A percentile compares a stretch with the other conserved stretches of the same genome.
These are phyloP conservation scores for Magallana nippona DNA, from an alignment of 2,888 invertebrate species.

Conservation along the genomic window DNA sequence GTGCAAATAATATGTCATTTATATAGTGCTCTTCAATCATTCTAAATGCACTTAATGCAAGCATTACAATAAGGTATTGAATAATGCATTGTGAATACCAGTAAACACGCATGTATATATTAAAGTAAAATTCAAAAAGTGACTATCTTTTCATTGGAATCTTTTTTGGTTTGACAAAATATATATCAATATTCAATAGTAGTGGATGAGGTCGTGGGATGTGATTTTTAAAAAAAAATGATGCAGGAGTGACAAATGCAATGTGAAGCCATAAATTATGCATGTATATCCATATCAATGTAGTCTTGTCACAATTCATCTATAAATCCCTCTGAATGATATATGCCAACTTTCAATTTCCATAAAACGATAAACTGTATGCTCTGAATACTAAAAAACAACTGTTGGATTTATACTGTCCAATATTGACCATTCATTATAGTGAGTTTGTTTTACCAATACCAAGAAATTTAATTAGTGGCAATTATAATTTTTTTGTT, in stretches of 20 bases:
- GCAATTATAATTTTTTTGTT: background rate
- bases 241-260: background rate
- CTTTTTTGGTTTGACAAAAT: too few relatives aligned
- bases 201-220: too few relatives aligned
- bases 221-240: too few relatives aligned
- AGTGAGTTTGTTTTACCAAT: background rate
- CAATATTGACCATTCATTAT: background rate
- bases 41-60: background rate
- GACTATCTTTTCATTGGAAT: too few relatives aligned
- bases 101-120: too few relatives aligned
- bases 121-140: too few relatives aligned
- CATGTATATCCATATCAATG: background rate
- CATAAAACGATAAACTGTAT: background rate
- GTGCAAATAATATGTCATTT: background rate
- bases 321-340: background rate
- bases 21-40: background rate
- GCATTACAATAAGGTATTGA: background rate
- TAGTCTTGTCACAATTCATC: conserved; percentile 14
- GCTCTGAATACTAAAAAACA: background rate
- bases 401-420: background rate
- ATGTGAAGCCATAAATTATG: background rate
- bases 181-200: too few relatives aligned
- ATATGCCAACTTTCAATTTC: background rate
- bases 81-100: background rate
- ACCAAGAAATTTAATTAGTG: background rate